Percentiles rank a stretch among this genome's conserved stretches.
Conservation (phyloP, 2,888 invertebrate species). For the Diploptera punctata region DNA sequence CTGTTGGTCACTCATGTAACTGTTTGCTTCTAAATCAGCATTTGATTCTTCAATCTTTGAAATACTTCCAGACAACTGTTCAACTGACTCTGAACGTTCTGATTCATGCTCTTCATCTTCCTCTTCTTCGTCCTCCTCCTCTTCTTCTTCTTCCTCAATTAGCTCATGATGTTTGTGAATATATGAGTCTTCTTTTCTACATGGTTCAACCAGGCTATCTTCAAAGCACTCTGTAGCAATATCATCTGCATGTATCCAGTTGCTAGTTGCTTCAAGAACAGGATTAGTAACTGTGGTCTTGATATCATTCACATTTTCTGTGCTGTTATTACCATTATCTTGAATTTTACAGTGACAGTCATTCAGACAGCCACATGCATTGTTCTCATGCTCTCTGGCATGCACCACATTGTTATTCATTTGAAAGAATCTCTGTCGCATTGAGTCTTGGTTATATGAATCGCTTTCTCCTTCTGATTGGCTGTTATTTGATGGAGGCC, state of each 20-base stretch:
- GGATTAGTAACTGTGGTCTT: constrained; percentile 5
- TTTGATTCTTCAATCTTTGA: constrained; percentile 40
- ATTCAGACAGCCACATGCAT: constrained; percentile 14
- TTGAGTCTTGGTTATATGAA: constrained; percentile 42
- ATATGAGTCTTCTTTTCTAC: constrained; percentile 13
- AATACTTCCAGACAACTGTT: constrained; percentile 48
- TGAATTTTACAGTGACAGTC: constrained; percentile 21
- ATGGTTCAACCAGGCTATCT: constrained; percentile 57
- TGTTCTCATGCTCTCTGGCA: background rate
- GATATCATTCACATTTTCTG: constrained; percentile 3
- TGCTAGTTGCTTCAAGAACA: constrained; percentile 49
- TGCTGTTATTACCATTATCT: constrained; percentile 54
- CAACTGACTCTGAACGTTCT: constrained; percentile 58
- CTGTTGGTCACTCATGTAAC: constrained; percentile 26
- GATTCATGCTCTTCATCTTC: constrained; percentile 60
- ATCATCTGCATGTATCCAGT: constrained; percentile 43
- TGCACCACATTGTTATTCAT: background rate
- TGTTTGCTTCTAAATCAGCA: constrained; percentile 29
- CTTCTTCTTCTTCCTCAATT: constrained; percentile 61
- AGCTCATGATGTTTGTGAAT: constrained; percentile 56
- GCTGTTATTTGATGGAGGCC: constrained; percentile 61
- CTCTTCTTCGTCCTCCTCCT: constrained; percentile 57
- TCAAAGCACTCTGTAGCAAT: constrained; percentile 48
- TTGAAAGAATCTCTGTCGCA: background rate
- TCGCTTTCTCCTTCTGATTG: constrained; percentile 47